Evolutionary conservation across 2,797 vertebrate species (phyloP).

Genomic region (Passerculus sandwichensis): DNA sequence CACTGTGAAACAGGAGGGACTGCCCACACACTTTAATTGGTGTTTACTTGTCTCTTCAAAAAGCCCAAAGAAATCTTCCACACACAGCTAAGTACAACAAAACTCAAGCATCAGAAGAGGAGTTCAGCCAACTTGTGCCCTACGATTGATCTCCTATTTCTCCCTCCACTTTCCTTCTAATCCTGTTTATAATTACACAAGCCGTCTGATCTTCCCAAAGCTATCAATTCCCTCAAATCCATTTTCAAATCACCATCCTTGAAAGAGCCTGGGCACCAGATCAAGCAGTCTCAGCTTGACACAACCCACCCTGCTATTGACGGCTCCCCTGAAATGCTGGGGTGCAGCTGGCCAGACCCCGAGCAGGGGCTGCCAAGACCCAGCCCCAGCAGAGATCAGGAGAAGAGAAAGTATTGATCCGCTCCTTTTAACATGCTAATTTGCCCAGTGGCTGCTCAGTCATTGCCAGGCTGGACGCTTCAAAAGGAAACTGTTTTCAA

Average conservation of each 20-base stretch:
- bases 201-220: slow-evolving; percentile 73
- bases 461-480: slow-evolving; percentile 79
- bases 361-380: slow-evolving; percentile 35
- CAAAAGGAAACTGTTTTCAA: slow-evolving; percentile 86
- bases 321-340: slow-evolving; percentile 36
- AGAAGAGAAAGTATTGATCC: slow-evolving; percentile 81
- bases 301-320: not conserved
- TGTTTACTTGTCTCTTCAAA: slow-evolving; percentile 38
- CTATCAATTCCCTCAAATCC: slow-evolving; percentile 59
- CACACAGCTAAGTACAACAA: slow-evolving; percentile 43
- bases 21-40: slow-evolving; percentile 23
- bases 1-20: not conserved
- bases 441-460: slow-evolving; percentile 82
- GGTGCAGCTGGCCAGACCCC: slow-evolving; percentile 59
- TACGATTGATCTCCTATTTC: slow-evolving; percentile 63
- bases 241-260: slow-evolving; percentile 72
- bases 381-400: slow-evolving; percentile 22
- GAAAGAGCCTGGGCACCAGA: slow-evolving; percentile 65
- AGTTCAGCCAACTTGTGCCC: slow-evolving; percentile 48
- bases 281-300: slow-evolving; percentile 49
- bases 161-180: slow-evolving; percentile 67
- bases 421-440: slow-evolving; percentile 88
- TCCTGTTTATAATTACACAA: slow-evolving; percentile 78
- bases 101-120: slow-evolving; percentile 50
- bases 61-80: slow-evolving; percentile 37